Conservation (phyloP, 1,140 invertebrate genomes). For the Chymomyza costata region DNA sequence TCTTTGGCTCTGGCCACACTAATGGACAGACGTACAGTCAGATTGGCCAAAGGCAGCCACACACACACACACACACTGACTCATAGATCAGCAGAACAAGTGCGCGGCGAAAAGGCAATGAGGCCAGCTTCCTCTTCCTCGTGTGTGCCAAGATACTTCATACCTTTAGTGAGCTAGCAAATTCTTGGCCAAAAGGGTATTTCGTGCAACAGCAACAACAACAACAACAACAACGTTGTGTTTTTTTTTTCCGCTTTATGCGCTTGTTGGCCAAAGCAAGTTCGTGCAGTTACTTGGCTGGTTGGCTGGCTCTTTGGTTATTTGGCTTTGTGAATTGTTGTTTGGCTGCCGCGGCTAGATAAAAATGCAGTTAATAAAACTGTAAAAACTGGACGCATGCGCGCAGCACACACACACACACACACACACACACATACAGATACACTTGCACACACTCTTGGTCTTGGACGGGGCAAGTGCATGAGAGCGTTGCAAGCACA, state of each 20-base stretch:
- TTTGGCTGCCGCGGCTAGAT: slow-evolving; percentile 46
- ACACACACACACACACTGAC: no score
- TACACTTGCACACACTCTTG: slow-evolving; percentile 13
- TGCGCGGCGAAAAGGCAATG: slow-evolving; percentile 43
- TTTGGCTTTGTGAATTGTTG: slow-evolving; percentile 16
- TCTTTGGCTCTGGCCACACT: no score
- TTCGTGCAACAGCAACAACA: slow-evolving; percentile 49
- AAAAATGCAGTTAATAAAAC: slow-evolving; percentile 74
- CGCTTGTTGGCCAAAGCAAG: slow-evolving; percentile 47
- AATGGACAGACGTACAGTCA: no score
- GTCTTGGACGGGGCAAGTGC: slow-evolving; percentile 51
- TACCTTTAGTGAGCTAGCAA: slow-evolving; percentile 50
- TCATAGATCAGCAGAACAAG: slow-evolving; percentile 38
- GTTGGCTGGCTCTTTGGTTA: slow-evolving; percentile 17
- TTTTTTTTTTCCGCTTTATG: slow-evolving; percentile 58
- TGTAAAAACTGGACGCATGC: slow-evolving; percentile 73
- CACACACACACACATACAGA: slow-evolving; percentile 29
- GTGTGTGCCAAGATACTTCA: no score
- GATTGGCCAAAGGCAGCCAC: no score
- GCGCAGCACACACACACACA: slow-evolving; percentile 37
- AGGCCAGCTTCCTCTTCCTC: slow-evolving; percentile 47
- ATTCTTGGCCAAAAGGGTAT: slow-evolving; percentile 73
- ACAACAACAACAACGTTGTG: slow-evolving; percentile 24
- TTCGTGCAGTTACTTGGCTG: slow-evolving; percentile 60
- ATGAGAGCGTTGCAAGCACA: slow-evolving; percentile 24